A percentile compares a stretch with the other conserved stretches of the same genome.
Evolutionary conservation across 2,888 invertebrate genomes (phyloP).

Genomic region (Strigamia maritima): DNA sequence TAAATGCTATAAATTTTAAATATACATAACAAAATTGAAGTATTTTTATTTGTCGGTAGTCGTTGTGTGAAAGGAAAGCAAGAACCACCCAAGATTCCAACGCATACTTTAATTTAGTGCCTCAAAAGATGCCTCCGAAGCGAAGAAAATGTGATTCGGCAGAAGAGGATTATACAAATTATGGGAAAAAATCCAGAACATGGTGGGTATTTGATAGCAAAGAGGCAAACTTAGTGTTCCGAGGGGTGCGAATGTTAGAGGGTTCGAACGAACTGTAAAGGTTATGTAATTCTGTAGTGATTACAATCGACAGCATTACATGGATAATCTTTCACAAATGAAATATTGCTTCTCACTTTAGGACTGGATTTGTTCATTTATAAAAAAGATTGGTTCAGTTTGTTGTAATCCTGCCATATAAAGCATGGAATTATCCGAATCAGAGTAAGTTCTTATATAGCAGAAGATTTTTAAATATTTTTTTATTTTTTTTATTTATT

Average conservation of each 20-base stretch:
- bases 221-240: background rate
- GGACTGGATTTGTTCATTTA: slow-evolving; percentile 15
- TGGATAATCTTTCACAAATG: background rate
- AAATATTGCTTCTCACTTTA: slow-evolving; percentile 13
- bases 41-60: slow-evolving; percentile 28
- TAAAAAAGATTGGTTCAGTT: background rate
- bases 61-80: slow-evolving; percentile 40
- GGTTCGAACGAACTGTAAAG: background rate
- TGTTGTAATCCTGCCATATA: background rate
- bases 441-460: background rate
- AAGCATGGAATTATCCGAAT: slow-evolving; percentile 6
- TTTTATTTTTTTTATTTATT: too few relatives aligned
- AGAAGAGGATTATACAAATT: slow-evolving; percentile 41
- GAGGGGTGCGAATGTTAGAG: too few relatives aligned
- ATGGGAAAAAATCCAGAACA: slow-evolving; percentile 40
- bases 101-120: slow-evolving; percentile 17
- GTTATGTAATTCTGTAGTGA: background rate
- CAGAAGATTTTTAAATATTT: background rate
- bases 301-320: background rate
- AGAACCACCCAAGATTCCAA: slow-evolving; percentile 15
- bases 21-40: too few relatives aligned
- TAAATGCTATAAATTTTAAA: too few relatives aligned
- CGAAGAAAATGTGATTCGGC: slow-evolving; percentile 39
- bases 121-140: slow-evolving; percentile 42
- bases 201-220: background rate